phyloP scores from a whole-genome alignment of 2,797 vertebrate genomes.

The Oophaga sylvatica region DNA sequence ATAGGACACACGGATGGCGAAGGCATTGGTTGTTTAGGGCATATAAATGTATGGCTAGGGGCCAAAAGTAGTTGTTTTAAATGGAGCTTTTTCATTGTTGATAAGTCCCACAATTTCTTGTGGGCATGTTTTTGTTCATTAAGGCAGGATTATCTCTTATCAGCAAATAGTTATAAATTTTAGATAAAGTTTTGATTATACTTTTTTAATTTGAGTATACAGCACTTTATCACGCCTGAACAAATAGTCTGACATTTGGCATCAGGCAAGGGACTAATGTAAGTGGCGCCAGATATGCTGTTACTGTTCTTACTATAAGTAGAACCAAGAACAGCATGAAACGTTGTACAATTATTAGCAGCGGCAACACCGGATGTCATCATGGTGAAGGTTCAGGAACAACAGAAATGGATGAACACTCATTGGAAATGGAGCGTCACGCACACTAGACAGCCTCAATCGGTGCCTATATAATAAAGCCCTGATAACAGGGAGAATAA shows the following conservation, averaged over 20 bases:
- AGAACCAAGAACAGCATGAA: neutral
- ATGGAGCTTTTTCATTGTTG: slow-evolving; percentile 15
- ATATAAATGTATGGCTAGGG: neutral
- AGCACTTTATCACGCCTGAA: neutral
- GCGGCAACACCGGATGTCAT: neutral
- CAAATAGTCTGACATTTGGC: slow-evolving; percentile 6
- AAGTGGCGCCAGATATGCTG: slow-evolving; percentile 2
- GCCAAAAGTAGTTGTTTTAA: neutral
- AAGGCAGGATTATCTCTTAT: neutral
- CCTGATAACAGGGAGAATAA: too few species aligned
- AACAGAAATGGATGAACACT: neutral
- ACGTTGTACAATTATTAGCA: neutral
- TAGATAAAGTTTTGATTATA: neutral
- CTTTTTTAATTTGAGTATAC: neutral
- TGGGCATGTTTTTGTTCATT: neutral
- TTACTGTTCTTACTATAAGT: neutral
- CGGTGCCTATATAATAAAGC: too few species aligned
- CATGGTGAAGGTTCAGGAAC: neutral
- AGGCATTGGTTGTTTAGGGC: too few species aligned
- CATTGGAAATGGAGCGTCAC: too few species aligned
- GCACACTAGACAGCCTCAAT: neutral
- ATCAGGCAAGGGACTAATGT: neutral
- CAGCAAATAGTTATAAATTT: neutral
- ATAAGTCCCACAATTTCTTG: neutral
- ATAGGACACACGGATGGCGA: neutral